Evolutionary conservation across 2,888 invertebrate species (phyloP).

Genomic region (Xanthorhoe designata): DNA sequence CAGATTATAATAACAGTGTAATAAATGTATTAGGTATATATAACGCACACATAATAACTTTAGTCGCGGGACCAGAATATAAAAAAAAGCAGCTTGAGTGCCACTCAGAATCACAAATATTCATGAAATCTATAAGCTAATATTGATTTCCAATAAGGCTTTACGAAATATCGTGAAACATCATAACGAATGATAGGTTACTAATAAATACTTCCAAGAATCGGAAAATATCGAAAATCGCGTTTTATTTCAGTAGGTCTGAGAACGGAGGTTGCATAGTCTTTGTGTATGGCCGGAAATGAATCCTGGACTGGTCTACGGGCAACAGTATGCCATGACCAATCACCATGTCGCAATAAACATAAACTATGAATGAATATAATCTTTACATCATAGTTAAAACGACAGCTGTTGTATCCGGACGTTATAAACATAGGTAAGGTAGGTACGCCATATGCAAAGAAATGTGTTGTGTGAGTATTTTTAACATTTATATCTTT

Average conservation of each 20-base stretch:
- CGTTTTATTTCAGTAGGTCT: slow-evolving; percentile 12
- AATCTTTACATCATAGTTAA: slow-evolving; percentile 9
- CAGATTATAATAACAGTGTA: no score
- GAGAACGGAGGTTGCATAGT: slow-evolving; percentile 15
- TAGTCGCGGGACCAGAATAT: no score
- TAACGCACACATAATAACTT: no score
- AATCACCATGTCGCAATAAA: slow-evolving; percentile 21
- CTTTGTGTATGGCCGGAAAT: slow-evolving; percentile 26
- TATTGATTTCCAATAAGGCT: neutral
- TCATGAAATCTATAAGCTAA: neutral
- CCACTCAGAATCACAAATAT: no score
- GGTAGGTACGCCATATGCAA: slow-evolving; percentile 7
- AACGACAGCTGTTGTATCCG: slow-evolving; percentile 12
- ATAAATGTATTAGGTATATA: no score
- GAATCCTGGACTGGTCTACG: slow-evolving; percentile 12
- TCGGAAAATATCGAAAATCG: neutral
- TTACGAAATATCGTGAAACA: slow-evolving; percentile 6
- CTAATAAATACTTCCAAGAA: slow-evolving; percentile 12
- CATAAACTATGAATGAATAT: slow-evolving; percentile 13
- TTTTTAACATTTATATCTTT: neutral
- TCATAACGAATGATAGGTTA: slow-evolving; percentile 3
- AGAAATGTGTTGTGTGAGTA: neutral
- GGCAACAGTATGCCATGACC: slow-evolving; percentile 22
- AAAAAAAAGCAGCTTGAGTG: no score
- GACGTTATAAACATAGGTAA: slow-evolving; percentile 7